Percentiles rank a stretch among this genome's conserved stretches.
phyloP scores from a whole-genome alignment of 1,140 invertebrate genomes.

The Drosophila triauraria region DNA sequence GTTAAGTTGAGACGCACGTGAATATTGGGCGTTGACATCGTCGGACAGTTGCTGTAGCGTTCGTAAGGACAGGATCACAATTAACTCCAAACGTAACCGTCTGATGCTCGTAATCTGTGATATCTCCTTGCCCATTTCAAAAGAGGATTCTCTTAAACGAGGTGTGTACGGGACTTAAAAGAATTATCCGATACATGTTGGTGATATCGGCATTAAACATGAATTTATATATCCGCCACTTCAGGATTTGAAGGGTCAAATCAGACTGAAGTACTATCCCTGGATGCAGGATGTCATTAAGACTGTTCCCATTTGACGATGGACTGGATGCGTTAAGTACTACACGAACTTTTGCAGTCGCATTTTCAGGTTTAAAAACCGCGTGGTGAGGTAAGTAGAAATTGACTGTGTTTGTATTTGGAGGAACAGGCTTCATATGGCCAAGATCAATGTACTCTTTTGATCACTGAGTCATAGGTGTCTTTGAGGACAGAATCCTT shows the following conservation, averaged over 20 bases:
- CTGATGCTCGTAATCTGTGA: not conserved
- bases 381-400: no score
- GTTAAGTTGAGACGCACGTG: not conserved
- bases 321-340: no score
- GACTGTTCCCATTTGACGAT: not conserved
- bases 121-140: not conserved
- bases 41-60: not conserved
- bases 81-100: not conserved
- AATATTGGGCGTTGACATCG: not conserved
- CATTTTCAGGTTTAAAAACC: not conserved
- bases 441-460: not conserved
- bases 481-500: not conserved
- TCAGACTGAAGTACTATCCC: not conserved
- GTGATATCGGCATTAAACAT: not conserved
- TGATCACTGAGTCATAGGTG: not conserved
- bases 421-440: not conserved
- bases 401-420: no score
- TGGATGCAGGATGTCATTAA: not conserved
- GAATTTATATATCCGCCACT: not conserved
- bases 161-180: not conserved
- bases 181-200: not conserved
- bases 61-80: not conserved
- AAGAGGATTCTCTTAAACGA: not conserved
- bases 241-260: conserved; percentile 1
- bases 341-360: no score